Evolutionary conservation across 2,888 invertebrate species (phyloP).

Genomic region (Acanthococcus lagerstroemiae): DNA sequence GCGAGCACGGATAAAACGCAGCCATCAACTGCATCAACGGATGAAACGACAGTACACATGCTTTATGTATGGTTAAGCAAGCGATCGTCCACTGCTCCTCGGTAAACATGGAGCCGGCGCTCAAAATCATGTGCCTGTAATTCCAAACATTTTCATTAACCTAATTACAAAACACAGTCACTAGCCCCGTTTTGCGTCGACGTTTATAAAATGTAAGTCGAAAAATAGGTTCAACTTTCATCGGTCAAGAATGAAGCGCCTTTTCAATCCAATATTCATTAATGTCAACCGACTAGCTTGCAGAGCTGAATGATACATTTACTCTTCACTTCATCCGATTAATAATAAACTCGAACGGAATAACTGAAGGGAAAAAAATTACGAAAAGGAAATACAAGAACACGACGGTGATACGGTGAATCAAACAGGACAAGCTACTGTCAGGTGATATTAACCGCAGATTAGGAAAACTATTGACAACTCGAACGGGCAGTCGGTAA

Average conservation of each 20-base stretch:
- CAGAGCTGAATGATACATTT: too few species aligned
- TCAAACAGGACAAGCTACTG: constrained; percentile 17
- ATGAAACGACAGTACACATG: constrained; percentile 75
- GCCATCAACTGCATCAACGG: constrained; percentile 78
- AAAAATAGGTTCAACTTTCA: neutral
- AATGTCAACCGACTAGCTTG: too few species aligned
- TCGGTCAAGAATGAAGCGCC: too few species aligned
- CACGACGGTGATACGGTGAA: neutral
- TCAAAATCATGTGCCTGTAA: constrained; percentile 66
- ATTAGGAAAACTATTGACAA: constrained; percentile 22
- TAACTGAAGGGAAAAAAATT: too few species aligned
- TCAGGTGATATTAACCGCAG: constrained; percentile 20
- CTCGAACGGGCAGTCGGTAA: neutral
- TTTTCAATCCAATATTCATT: too few species aligned
- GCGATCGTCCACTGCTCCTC: constrained; percentile 79
- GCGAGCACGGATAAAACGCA: constrained; percentile 82
- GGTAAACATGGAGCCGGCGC: constrained; percentile 70
- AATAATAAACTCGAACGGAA: too few species aligned
- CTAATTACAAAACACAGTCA: neutral
- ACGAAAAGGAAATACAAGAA: neutral
- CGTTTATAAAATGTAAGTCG: neutral
- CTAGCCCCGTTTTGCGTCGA: neutral
- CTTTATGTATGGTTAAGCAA: constrained; percentile 68
- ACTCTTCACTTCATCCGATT: too few species aligned
- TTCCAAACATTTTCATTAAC: too few species aligned